Conservation (phyloP, 2,113 vertebrate genomes). For the Patagioenas fasciata region DNA sequence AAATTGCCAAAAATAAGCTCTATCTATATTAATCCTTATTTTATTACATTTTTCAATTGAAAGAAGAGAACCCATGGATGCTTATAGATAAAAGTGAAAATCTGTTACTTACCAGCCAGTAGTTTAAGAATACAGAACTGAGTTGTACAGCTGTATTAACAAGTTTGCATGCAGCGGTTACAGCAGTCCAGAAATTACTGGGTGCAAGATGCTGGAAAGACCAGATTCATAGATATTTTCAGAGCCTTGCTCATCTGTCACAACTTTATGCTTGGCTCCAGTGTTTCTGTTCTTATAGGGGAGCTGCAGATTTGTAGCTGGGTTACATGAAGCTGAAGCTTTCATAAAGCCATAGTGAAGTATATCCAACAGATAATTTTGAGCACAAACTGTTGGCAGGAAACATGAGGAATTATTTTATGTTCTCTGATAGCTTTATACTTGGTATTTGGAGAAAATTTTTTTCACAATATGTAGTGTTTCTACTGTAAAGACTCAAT, state of each 20-base stretch:
- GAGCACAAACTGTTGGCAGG: background rate
- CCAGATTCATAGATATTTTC: background rate
- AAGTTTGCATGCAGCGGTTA: background rate
- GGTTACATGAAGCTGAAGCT: background rate
- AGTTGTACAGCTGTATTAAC: background rate
- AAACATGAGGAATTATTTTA: background rate
- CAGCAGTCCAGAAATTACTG: background rate
- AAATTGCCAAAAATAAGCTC: background rate
- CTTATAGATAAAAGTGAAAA: background rate
- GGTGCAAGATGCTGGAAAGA: background rate
- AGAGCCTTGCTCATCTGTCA: background rate
- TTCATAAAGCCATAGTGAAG: background rate
- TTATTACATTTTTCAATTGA: background rate
- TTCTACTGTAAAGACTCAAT: background rate
- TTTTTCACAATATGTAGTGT: background rate
- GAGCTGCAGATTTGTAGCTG: background rate
- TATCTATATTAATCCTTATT: background rate
- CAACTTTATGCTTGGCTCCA: background rate
- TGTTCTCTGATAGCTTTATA: background rate
- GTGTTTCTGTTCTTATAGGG: background rate
- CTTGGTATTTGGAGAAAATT: background rate
- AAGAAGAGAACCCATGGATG: background rate
- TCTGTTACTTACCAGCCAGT: background rate
- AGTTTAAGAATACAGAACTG: background rate
- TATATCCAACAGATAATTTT: background rate